Evolutionary conservation across 2,113 vertebrate genomes (phyloP), one percentile per base, ranked within the genome.

Genomic region (Trichechus manatus): DNA sequence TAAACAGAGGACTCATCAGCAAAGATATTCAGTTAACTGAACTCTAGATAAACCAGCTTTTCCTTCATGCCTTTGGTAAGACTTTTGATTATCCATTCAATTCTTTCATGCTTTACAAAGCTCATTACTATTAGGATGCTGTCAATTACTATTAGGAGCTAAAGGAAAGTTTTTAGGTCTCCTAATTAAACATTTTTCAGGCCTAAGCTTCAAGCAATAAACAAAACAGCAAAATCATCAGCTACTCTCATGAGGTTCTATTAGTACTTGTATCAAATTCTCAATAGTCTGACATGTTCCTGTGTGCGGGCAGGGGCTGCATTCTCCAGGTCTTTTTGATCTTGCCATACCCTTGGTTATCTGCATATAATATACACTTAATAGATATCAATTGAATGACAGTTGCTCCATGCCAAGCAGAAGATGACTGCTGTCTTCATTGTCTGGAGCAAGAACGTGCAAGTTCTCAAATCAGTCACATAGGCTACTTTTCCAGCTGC

Each of bases 321-420:
- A 47, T 29, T 80, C 25, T 89, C 23, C 80, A 94, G 80, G 84
- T 81, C 31, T 61, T 95, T 95, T 47, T 29, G 17, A 93, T 86
- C 63, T 74, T 88, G 42, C 39, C 78, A 64, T 47, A 86, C 11
- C 11, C 66, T 68, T 59, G 36, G 33, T n/a, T 89, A 88, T 44
- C 59, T 84, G 23, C 44, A 75, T 19, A 63, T 70, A 79, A 63
- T 9, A 9, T 22, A 36, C 25, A 15, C 36, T 31, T 17, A 33
- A 66, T 3, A 82, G 70, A 19, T 33, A 47, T 3, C 64, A 50
- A 66, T 0, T 96, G 63, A 83, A 36, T 20, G 23, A 44, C 19
- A 93, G 31, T 31, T 59, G 4, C 14, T 59, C 42, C 59, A n/a
- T 25, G 82, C 74, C 64, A 95, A 74, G 39, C 9, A 3, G 59